phyloP scores from a whole-genome alignment of 2,797 vertebrate genomes.

The Pachyuromys duprasi region DNA sequence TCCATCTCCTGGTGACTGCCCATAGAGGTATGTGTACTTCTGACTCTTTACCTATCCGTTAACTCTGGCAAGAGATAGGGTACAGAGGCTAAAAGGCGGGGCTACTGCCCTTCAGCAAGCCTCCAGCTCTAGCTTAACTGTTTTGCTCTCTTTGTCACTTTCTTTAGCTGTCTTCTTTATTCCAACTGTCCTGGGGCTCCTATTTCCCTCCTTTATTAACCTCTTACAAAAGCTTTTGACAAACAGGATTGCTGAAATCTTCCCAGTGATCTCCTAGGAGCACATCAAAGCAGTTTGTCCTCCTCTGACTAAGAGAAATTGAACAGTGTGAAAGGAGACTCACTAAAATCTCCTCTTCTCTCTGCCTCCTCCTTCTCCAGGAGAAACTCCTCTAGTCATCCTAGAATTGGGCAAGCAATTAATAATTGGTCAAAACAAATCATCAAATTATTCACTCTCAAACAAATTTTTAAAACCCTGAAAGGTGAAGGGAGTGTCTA shows the following conservation, averaged over 20 bases:
- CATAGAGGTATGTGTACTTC: background rate
- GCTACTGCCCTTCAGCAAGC: background rate
- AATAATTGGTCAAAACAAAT: background rate
- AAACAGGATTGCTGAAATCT: background rate
- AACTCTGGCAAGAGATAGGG: background rate
- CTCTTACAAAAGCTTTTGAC: background rate
- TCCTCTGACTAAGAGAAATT: background rate
- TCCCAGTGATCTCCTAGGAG: background rate
- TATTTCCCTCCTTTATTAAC: background rate
- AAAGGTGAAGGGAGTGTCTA: background rate
- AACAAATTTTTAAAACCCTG: background rate
- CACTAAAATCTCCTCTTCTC: background rate
- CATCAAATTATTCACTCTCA: background rate
- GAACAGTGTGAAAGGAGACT: background rate
- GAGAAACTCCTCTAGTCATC: background rate
- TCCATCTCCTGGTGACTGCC: background rate
- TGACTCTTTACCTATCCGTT: background rate
- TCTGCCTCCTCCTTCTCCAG: no score
- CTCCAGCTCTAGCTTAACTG: background rate
- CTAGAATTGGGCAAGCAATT: background rate
- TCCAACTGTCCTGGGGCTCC: background rate
- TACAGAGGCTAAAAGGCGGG: background rate
- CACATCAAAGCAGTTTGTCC: background rate
- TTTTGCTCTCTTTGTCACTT: background rate
- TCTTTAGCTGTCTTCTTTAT: background rate